Percentiles rank a stretch among this genome's conserved stretches.
Evolutionary conservation across 2,888 invertebrate genomes (phyloP).

Genomic region (Caenorhabditis becei): DNA sequence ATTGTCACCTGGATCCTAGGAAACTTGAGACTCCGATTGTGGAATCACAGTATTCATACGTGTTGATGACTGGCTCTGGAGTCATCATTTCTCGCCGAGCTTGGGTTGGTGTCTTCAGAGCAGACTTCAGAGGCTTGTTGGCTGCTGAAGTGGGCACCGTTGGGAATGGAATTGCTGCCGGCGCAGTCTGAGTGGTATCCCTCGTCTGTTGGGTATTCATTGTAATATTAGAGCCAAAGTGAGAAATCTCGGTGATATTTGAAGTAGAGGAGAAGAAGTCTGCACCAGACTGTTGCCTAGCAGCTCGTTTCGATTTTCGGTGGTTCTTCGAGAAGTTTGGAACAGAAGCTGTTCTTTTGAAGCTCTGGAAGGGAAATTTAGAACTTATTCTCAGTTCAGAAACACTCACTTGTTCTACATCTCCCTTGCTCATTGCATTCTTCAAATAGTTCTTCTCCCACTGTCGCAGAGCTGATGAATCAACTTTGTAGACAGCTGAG

Average conservation of each 20-base stretch:
- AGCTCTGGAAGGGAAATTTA: slow-evolving; percentile 56
- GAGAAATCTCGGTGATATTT: slow-evolving; percentile 65
- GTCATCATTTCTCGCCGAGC: slow-evolving; percentile 22
- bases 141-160: slow-evolving; percentile 29
- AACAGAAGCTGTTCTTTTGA: slow-evolving; percentile 77
- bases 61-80: slow-evolving; percentile 49
- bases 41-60: slow-evolving; percentile 67
- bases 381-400: background rate
- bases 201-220: slow-evolving; percentile 59
- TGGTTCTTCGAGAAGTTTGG: slow-evolving; percentile 75
- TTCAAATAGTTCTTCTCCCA: slow-evolving; percentile 78
- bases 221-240: slow-evolving; percentile 62
- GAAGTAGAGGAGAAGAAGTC: slow-evolving; percentile 69
- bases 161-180: slow-evolving; percentile 50
- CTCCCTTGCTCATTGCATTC: slow-evolving; percentile 43
- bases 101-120: slow-evolving; percentile 64
- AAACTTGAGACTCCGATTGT: slow-evolving; percentile 68
- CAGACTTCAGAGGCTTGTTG: slow-evolving; percentile 64
- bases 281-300: slow-evolving; percentile 38
- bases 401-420: slow-evolving; percentile 31
- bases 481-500: slow-evolving; percentile 74
- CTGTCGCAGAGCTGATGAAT: slow-evolving; percentile 75
- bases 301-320: slow-evolving; percentile 53
- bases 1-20: slow-evolving; percentile 35
- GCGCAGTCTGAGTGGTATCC: slow-evolving; percentile 53